Conservation (phyloP, 1,140 invertebrate species). For the Bombus ignitus region DNA sequence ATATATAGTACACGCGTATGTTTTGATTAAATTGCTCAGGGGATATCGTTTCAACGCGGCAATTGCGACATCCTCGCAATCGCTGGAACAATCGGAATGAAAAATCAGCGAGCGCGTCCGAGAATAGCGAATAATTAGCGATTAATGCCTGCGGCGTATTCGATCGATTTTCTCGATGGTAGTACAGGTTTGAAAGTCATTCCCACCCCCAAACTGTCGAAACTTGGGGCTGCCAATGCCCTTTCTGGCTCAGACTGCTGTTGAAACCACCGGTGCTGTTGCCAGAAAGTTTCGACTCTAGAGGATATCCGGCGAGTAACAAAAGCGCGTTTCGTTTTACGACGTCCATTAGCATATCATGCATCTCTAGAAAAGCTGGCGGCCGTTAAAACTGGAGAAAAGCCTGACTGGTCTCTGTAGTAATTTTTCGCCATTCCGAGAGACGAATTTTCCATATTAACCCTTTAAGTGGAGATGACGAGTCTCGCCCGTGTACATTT, state of each 20-base stretch:
- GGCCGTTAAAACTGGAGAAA: not conserved
- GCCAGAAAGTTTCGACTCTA: conserved; percentile 33
- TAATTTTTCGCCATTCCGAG: not conserved
- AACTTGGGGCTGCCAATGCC: conserved; percentile 34
- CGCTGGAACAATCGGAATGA: no score
- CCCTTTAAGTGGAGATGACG: no score
- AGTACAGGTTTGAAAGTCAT: conserved; percentile 1
- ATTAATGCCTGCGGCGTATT: conserved; percentile 7
- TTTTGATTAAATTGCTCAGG: not conserved
- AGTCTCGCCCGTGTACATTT: no score
- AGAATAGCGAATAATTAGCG: conserved; percentile 19
- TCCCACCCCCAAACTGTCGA: not conserved
- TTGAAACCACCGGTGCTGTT: not conserved
- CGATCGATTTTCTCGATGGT: conserved; percentile 11
- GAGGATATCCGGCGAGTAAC: conserved; percentile 28
- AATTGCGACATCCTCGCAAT: not conserved
- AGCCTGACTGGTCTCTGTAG: not conserved
- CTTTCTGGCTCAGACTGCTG: conserved; percentile 19
- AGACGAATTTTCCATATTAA: not conserved
- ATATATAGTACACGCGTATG: no score
- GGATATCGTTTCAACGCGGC: no score
- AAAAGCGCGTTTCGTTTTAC: conserved; percentile 36
- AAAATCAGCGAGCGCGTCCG: not conserved
- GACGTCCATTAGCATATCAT: conserved; percentile 20
- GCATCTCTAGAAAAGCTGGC: not conserved